A percentile compares a stretch with the other conserved stretches of the same genome.
Evolutionary conservation across 2,797 vertebrate species (phyloP).

Genomic region (Hafferia zeledoni): DNA sequence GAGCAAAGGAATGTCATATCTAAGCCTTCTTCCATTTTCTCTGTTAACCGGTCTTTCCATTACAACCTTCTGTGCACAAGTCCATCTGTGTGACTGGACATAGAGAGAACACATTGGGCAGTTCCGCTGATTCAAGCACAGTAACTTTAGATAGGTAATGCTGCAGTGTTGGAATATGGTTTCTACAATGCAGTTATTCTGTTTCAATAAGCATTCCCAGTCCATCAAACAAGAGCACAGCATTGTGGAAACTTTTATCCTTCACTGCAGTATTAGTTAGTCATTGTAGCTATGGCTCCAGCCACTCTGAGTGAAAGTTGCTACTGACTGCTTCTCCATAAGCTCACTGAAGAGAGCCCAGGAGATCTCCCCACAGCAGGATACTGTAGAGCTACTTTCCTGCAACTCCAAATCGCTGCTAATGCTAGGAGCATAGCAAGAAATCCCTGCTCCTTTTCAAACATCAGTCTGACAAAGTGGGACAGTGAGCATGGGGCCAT

Average conservation of each 20-base stretch:
- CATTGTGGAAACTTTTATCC: not conserved
- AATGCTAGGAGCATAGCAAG: not conserved
- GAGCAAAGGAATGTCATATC: not conserved
- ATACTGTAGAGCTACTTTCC: not conserved
- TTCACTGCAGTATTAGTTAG: not conserved
- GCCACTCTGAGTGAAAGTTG: not conserved
- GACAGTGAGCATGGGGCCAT: not conserved
- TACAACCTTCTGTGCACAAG: not conserved
- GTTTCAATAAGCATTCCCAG: not conserved
- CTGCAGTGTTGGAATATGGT: not conserved
- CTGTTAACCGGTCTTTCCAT: not conserved
- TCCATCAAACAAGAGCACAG: not conserved
- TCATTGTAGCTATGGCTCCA: not conserved
- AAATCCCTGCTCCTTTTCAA: conserved; percentile 49
- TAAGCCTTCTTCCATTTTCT: not conserved
- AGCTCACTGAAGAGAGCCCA: not conserved
- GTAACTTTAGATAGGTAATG: not conserved
- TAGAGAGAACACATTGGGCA: not conserved
- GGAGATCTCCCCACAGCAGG: not conserved
- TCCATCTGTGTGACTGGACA: not conserved
- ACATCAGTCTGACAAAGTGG: conserved; percentile 19
- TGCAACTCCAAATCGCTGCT: not conserved
- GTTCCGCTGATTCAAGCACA: not conserved
- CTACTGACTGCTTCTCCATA: not conserved
- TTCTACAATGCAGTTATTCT: not conserved